Conservation (phyloP, 2,797 vertebrate genomes). For the Sternarchorhynchus goeldii region DNA sequence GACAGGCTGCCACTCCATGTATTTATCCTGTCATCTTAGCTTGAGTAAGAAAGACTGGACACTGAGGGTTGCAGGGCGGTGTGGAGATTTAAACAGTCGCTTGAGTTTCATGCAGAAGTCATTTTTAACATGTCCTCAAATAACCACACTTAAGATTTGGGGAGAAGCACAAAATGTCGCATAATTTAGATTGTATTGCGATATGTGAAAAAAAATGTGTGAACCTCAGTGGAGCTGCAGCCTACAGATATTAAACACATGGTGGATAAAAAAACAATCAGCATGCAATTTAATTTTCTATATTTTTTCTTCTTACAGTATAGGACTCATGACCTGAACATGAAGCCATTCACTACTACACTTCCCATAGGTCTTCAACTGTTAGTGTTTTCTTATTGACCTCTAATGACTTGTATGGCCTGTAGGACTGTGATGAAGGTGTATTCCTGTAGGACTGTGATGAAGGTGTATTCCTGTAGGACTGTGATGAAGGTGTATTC, state of each 20-base stretch:
- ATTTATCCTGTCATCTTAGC: conserved; percentile 48
- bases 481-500: not conserved
- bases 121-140: not conserved
- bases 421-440: not conserved
- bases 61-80: not conserved
- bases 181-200: too few relatives aligned
- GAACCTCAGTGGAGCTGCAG: too few relatives aligned
- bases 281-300: too few relatives aligned
- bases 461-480: not conserved
- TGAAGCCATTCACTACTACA: not conserved
- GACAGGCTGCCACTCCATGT: conserved; percentile 40
- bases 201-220: too few relatives aligned
- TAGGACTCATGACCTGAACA: too few relatives aligned
- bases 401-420: not conserved
- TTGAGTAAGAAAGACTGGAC: conserved; percentile 7
- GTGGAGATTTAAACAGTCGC: conserved; percentile 7
- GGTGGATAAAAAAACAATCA: too few relatives aligned
- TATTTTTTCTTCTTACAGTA: too few relatives aligned
- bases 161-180: too few relatives aligned
- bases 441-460: not conserved
- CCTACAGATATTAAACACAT: too few relatives aligned
- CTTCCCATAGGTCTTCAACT: not conserved
- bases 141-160: not conserved
- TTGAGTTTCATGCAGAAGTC: not conserved
- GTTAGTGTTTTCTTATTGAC: not conserved